These are phyloP conservation scores for Laothoe populi DNA, from an alignment of 2,888 invertebrate species.

Conservation along the genomic window DNA sequence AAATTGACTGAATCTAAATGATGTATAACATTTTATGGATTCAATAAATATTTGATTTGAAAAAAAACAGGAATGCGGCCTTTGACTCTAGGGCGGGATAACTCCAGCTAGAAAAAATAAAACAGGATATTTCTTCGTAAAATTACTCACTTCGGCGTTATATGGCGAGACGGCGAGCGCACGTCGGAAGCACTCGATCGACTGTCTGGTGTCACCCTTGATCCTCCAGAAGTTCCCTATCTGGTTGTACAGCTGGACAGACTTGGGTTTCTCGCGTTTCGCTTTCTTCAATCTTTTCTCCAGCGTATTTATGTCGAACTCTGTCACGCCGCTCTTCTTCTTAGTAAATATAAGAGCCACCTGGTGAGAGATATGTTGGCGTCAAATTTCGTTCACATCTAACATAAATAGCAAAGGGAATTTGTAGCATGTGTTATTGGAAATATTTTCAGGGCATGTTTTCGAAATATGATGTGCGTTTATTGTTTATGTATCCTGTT, in stretches of 20 bases:
- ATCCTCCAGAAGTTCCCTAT: slow-evolving; percentile 97
- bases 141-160: slow-evolving; percentile 89
- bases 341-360: slow-evolving; percentile 91
- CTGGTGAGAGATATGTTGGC: slow-evolving; percentile 50
- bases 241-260: slow-evolving; percentile 94
- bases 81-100: too few relatives aligned
- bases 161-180: slow-evolving; percentile 94
- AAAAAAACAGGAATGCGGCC: too few relatives aligned
- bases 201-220: slow-evolving; percentile 93
- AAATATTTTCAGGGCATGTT: not conserved
- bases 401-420: not conserved
- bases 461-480: not conserved
- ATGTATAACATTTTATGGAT: too few relatives aligned
- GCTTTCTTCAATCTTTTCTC: slow-evolving; percentile 91
- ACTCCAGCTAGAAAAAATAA: not conserved
- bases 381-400: not conserved
- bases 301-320: slow-evolving; percentile 90
- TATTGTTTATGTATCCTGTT: too few relatives aligned
- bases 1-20: too few relatives aligned
- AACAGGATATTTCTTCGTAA: not conserved
- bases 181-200: slow-evolving; percentile 95
- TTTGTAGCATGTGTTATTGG: not conserved
- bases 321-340: slow-evolving; percentile 86
- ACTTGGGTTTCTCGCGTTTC: slow-evolving; percentile 93
- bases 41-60: too few relatives aligned